Evolutionary conservation across 2,797 vertebrate species (phyloP).

Genomic region (Aphelocoma californica): DNA sequence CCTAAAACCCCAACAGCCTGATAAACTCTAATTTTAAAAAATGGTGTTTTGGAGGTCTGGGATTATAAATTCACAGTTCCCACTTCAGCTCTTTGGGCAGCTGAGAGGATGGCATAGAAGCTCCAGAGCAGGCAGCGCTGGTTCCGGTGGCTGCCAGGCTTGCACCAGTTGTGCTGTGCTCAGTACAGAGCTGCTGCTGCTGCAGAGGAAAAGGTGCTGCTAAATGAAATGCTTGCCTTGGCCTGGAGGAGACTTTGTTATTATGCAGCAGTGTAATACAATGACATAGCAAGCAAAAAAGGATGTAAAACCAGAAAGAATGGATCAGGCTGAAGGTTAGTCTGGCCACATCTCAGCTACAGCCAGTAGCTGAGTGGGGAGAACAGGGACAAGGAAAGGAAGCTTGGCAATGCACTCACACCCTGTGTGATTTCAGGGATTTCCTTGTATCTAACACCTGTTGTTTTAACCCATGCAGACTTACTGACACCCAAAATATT

Average conservation of each 20-base stretch:
- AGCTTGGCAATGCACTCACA: background rate
- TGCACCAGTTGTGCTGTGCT: accelerated
- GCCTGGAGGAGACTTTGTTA: background rate
- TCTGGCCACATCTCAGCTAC: background rate
- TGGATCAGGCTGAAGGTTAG: background rate
- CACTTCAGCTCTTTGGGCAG: background rate
- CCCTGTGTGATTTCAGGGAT: background rate
- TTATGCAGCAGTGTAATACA: background rate
- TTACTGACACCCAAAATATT: background rate
- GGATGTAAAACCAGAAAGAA: background rate
- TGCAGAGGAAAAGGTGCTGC: accelerated
- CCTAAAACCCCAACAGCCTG: too few relatives aligned
- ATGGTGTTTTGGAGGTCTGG: background rate
- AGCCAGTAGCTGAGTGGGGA: background rate
- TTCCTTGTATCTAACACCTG: background rate
- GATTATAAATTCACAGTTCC: background rate
- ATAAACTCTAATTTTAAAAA: too few relatives aligned
- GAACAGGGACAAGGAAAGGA: background rate
- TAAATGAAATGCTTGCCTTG: background rate
- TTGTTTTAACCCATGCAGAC: background rate
- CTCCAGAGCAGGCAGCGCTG: accelerated
- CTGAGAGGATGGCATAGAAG: background rate
- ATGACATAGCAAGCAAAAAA: background rate
- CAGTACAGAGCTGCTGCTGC: background rate
- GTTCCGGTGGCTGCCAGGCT: background rate